Evolutionary conservation across 1,140 invertebrate species (phyloP), one percentile per base, ranked within the genome.

Genomic region (Coelopa frigida): DNA sequence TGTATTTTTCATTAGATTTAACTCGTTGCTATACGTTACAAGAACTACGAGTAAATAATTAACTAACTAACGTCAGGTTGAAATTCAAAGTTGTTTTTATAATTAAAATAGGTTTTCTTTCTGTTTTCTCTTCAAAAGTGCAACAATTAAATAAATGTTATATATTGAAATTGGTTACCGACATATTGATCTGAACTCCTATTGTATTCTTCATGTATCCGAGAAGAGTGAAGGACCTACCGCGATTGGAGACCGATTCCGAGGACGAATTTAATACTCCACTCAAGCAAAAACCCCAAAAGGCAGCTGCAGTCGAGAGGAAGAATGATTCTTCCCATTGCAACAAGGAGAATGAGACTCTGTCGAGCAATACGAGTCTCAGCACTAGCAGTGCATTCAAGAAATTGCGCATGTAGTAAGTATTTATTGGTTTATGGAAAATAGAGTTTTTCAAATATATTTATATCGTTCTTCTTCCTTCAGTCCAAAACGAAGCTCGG

Each of bases 221-320:
- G 18, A 57, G 60, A 12, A 53, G 61, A 38, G 51, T 59, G 35
- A 57, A 51, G 45, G 67, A 70, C 41, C 49, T 70, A 33, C 43
- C 58, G 23, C 52, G 53, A 35, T 42, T 54, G 26, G 55, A 53
- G 36, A 38, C 49, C 21, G 65, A 65, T 14, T 59, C 60, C 1
- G 66, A 70, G 14, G 59, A 69, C 43, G 57, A 56, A 26, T 44
- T 40, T 4, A 56, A 53, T 15, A 59, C 62, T 15, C 62, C 61
- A 5, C 48, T n/a, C n/a, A n/a, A n/a, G n/a, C n/a, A 40, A 37
- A 59, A 56, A 44, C 14, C 12, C n/a, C 32, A 39, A 35, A 18
- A 24, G 27, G 23, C 4, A 36, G 33, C 12, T 29, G 7, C 5
- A 49, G 21, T 21, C 40, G 8, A 17, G 7, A 44, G n/a, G 2